phyloP scores from a whole-genome alignment of 1,140 invertebrate genomes.

The Araneus ventricosus region DNA sequence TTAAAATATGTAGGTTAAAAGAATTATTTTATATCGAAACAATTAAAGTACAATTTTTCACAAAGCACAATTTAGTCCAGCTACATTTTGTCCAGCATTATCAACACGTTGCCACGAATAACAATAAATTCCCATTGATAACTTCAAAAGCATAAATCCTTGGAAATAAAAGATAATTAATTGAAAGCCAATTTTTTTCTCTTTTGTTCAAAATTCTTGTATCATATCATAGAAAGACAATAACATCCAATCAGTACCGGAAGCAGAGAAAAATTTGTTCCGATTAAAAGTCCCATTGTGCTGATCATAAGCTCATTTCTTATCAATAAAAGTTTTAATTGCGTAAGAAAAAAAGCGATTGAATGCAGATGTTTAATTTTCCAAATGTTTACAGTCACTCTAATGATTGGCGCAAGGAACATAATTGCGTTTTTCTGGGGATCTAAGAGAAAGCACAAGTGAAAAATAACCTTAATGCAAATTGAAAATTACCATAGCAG shows the following conservation, averaged over 20 bases:
- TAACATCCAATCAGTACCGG: neutral
- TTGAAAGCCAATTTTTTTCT: neutral
- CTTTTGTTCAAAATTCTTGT: neutral
- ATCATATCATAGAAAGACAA: neutral
- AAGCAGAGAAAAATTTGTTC: neutral
- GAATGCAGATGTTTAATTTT: conserved; percentile 5
- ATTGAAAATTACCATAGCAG: neutral
- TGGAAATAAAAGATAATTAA: neutral
- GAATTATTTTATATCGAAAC: no score
- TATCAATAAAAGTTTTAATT: neutral
- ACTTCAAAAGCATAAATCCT: neutral
- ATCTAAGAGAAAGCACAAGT: neutral
- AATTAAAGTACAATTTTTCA: no score
- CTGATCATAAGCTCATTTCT: neutral
- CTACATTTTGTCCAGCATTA: no score
- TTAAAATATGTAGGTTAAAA: no score
- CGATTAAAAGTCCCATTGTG: neutral
- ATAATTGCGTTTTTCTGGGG: neutral
- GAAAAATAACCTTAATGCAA: neutral
- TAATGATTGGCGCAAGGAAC: neutral
- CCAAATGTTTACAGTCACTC: neutral
- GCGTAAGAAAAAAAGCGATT: neutral
- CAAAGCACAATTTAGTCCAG: no score
- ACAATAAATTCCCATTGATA: neutral
- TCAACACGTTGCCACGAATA: neutral